A percentile compares a stretch with the other conserved stretches of the same genome.
phyloP scores from a whole-genome alignment of 2,113 vertebrate species.

The Ornithorhynchus anatinus region DNA sequence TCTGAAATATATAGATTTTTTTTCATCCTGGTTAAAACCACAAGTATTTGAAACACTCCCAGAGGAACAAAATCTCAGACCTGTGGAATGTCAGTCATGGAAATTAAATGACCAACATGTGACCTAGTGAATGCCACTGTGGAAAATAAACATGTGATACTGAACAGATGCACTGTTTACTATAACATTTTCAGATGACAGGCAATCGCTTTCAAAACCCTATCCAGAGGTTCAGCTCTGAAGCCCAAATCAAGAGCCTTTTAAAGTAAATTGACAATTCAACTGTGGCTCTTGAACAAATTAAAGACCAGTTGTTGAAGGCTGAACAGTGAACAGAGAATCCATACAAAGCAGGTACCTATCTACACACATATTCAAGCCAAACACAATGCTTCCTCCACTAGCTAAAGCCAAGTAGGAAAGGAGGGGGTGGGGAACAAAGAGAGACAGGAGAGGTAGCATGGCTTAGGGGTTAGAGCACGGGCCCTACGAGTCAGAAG shows the following conservation, averaged over 20 bases:
- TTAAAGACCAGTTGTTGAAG: slow-evolving; percentile 50
- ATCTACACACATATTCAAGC: too few relatives aligned
- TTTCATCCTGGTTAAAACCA: slow-evolving; percentile 28
- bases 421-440: not conserved
- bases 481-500: too few relatives aligned
- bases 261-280: slow-evolving; percentile 49
- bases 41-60: slow-evolving; percentile 47
- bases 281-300: slow-evolving; percentile 46
- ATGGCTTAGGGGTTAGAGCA: too few relatives aligned
- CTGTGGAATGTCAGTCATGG: slow-evolving; percentile 40
- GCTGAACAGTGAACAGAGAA: slow-evolving; percentile 39
- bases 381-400: too few relatives aligned
- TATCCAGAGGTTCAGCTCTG: slow-evolving; percentile 37
- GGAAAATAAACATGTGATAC: slow-evolving; percentile 40
- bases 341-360: too few relatives aligned
- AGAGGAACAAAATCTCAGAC: slow-evolving; percentile 44
- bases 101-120: slow-evolving; percentile 50
- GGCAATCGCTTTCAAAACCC: slow-evolving; percentile 42
- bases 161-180: slow-evolving; percentile 33
- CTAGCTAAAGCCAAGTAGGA: too few relatives aligned
- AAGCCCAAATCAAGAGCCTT: slow-evolving; percentile 53
- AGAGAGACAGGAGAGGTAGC: too few relatives aligned
- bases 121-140: slow-evolving; percentile 27
- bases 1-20: not conserved
- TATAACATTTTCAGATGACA: slow-evolving; percentile 35